Evolutionary conservation across 2,888 invertebrate genomes (phyloP).

Genomic region (Chymomyza procnemis): DNA sequence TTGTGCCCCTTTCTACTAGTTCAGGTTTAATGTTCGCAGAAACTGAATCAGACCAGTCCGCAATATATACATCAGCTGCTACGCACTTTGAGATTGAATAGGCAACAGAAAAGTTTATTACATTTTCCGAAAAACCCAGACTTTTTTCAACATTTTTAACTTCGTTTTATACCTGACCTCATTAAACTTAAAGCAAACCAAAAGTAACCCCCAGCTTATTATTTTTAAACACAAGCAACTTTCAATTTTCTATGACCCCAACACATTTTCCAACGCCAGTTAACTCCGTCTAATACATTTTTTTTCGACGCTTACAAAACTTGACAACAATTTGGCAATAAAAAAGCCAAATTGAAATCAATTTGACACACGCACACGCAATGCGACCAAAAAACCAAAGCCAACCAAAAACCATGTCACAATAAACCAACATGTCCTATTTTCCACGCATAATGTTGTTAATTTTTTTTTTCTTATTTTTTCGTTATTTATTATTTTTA

Average conservation of each 20-base stretch:
- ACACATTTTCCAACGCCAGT: constrained; percentile 20
- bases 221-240: not conserved
- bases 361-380: constrained; percentile 1
- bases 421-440: constrained; percentile 15
- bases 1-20: no score
- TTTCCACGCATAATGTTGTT: constrained; percentile 32
- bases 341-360: not conserved
- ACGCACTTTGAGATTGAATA: no score
- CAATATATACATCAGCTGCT: no score
- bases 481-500: constrained; percentile 13
- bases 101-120: no score
- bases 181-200: not conserved
- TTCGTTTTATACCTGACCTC: not conserved
- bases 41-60: no score
- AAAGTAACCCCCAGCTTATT: not conserved
- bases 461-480: constrained; percentile 14
- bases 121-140: no score
- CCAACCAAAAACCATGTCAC: constrained; percentile 8
- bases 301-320: constrained; percentile 24
- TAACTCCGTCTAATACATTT: constrained; percentile 30
- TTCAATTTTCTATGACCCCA: not conserved
- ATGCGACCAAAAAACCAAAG: not conserved
- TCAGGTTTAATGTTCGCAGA: no score
- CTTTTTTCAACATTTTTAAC: no score
- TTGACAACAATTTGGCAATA: constrained; percentile 9